phyloP scores from a whole-genome alignment of 1,140 invertebrate species.

The Muscidifurax raptorellus region DNA sequence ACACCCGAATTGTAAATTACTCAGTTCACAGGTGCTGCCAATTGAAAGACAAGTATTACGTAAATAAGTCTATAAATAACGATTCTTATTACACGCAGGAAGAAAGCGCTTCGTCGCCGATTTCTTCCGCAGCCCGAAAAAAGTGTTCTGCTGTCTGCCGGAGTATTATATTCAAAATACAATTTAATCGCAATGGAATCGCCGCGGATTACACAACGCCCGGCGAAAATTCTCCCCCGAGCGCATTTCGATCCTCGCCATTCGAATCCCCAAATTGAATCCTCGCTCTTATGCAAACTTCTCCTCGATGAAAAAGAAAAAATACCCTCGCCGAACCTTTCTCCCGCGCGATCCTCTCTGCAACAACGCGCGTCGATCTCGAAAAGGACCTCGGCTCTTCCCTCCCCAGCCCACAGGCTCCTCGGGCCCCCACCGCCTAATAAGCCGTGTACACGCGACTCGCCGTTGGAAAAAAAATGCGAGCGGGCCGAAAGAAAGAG shows the following conservation, averaged over 20 bases:
- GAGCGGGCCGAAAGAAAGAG: conserved; percentile 15
- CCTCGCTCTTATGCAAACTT: not conserved
- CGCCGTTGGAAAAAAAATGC: not conserved
- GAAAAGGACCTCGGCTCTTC: too few species aligned
- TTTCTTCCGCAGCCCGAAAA: too few species aligned
- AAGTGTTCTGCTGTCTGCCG: too few species aligned
- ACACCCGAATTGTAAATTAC: not conserved
- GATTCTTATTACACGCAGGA: not conserved
- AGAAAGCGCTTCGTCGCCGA: not conserved
- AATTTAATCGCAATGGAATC: too few species aligned
- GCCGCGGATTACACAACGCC: not conserved
- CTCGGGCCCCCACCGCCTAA: not conserved
- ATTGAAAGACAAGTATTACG: not conserved
- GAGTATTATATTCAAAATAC: too few species aligned
- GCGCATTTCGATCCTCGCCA: not conserved
- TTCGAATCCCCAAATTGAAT: not conserved
- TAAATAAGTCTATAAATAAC: not conserved
- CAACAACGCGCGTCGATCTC: not conserved
- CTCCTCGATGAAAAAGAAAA: not conserved
- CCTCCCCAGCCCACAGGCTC: not conserved
- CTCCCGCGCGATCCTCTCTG: not conserved
- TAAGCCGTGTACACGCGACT: not conserved
- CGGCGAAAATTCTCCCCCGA: not conserved
- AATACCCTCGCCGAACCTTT: not conserved
- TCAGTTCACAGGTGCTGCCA: not conserved